phyloP scores from a whole-genome alignment of 2,888 invertebrate genomes.

The Corythucha ciliata region DNA sequence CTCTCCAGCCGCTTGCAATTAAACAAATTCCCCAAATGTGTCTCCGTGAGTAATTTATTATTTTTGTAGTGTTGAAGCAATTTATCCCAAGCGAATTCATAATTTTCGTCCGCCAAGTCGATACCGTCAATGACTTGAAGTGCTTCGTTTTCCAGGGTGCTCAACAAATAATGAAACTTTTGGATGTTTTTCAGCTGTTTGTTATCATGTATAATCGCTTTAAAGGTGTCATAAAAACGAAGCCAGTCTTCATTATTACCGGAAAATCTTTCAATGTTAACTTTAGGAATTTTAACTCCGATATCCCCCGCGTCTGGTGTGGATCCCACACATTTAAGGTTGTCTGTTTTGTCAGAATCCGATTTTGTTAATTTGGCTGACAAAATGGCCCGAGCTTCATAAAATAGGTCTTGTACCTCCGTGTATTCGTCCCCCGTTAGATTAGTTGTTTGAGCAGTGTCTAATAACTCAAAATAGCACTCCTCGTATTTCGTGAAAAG shows the following conservation, averaged over 20 bases:
- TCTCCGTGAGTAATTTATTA: conserved; percentile 1
- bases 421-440: no score
- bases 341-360: no score
- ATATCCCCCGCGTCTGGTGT: no score
- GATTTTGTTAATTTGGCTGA: no score
- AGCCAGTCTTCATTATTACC: conserved; percentile 2
- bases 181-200: not conserved
- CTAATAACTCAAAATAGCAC: no score
- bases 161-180: conserved; percentile 9
- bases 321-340: no score
- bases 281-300: not conserved
- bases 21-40: conserved; percentile 4
- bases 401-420: no score
- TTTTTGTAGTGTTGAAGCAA: conserved; percentile 1
- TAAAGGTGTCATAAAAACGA: not conserved
- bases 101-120: conserved; percentile 6
- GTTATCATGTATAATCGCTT: not conserved
- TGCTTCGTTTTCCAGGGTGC: not conserved
- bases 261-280: not conserved
- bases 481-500: no score
- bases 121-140: not conserved
- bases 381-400: no score
- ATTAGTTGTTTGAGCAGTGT: no score
- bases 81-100: conserved; percentile 7
- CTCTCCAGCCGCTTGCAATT: not conserved